Percentiles rank a stretch among this genome's conserved stretches.
These are phyloP conservation scores for Euura saliciscinereae DNA, from an alignment of 1,140 invertebrate species.

Conservation along the genomic window DNA sequence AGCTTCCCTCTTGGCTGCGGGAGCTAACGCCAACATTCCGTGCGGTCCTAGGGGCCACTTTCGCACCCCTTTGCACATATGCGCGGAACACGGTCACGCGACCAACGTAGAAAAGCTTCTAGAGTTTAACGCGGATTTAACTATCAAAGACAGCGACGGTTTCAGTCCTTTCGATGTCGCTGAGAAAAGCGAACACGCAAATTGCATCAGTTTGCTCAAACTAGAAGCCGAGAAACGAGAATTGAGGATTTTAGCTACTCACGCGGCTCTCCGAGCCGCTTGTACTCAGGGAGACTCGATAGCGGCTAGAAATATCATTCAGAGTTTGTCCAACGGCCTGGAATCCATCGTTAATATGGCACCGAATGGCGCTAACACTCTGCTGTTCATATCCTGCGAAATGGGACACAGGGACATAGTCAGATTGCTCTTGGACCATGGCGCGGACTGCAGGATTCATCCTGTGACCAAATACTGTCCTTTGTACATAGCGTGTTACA, in stretches of 20 bases:
- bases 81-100: conserved; percentile 79
- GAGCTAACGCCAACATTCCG: conserved; percentile 74
- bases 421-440: conserved; percentile 76
- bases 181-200: conserved; percentile 71
- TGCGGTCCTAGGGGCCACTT: conserved; percentile 69
- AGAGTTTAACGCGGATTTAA: conserved; percentile 70
- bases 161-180: conserved; percentile 78
- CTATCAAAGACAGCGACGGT: conserved; percentile 69
- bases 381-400: conserved; percentile 85
- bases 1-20: conserved; percentile 72
- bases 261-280: conserved; percentile 75
- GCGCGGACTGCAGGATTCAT: conserved; percentile 86
- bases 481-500: conserved; percentile 89
- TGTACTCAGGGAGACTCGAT: conserved; percentile 72
- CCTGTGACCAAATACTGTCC: conserved; percentile 91
- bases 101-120: conserved; percentile 74
- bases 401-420: conserved; percentile 83
- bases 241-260: conserved; percentile 70
- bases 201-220: conserved; percentile 71
- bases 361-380: conserved; percentile 83
- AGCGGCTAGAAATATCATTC: conserved; percentile 68
- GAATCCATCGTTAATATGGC: conserved; percentile 84
- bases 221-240: conserved; percentile 76
- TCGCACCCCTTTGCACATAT: conserved; percentile 81
- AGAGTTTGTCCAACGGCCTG: conserved; percentile 68